Evolutionary conservation across 1,140 invertebrate species (phyloP).

Genomic region (Himalopsyche phryganea): DNA sequence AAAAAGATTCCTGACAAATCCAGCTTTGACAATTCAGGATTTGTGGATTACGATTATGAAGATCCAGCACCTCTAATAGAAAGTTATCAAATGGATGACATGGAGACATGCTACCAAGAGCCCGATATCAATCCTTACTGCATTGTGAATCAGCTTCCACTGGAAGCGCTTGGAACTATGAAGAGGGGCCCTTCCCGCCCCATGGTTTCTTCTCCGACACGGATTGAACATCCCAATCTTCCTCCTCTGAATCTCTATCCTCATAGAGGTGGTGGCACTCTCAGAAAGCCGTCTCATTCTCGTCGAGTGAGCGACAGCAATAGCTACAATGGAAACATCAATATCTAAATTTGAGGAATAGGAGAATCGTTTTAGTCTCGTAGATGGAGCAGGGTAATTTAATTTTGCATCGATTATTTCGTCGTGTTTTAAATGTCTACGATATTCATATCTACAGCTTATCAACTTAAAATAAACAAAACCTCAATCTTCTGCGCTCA

Average conservation of each 20-base stretch:
- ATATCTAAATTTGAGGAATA: slow-evolving; percentile 19
- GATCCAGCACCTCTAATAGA: slow-evolving; percentile 67
- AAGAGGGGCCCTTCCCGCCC: slow-evolving; percentile 48
- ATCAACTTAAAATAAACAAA: too few relatives aligned
- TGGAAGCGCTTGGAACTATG: slow-evolving; percentile 50
- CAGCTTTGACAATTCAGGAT: slow-evolving; percentile 64
- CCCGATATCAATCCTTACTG: slow-evolving; percentile 34
- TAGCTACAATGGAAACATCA: slow-evolving; percentile 45
- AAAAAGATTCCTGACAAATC: slow-evolving; percentile 38
- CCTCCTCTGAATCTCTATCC: slow-evolving; percentile 71
- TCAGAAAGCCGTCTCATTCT: slow-evolving; percentile 55
- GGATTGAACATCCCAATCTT: slow-evolving; percentile 76
- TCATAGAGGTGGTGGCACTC: slow-evolving; percentile 45
- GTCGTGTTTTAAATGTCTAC: background rate
- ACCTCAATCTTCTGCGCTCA: too few relatives aligned
- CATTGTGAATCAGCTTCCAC: slow-evolving; percentile 35
- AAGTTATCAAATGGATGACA: slow-evolving; percentile 64
- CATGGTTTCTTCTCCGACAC: slow-evolving; percentile 71
- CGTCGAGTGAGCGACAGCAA: slow-evolving; percentile 62
- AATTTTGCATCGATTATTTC: slow-evolving; percentile 1
- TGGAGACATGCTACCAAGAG: slow-evolving; percentile 49
- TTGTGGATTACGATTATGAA: slow-evolving; percentile 72
- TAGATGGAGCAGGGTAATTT: slow-evolving; percentile 17
- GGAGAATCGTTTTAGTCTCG: background rate
- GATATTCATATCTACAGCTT: background rate